Evolutionary conservation across 2,797 vertebrate species (phyloP), one percentile per base, ranked within the genome.

Genomic region (Enoplosus armatus): DNA sequence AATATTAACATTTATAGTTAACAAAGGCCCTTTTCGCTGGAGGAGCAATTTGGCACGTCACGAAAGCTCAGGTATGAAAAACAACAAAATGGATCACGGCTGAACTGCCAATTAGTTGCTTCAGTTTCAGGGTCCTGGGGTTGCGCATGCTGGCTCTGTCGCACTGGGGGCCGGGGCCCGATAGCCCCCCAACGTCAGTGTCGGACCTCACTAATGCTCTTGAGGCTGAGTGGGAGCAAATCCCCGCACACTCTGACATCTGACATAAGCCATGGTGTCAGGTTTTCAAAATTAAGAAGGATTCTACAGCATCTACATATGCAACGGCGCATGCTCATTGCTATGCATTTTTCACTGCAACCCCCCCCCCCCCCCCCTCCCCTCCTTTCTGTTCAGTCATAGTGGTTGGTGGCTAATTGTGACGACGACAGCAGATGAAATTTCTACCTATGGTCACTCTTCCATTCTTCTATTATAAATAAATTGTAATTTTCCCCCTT

Each of bases 401-500:
- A 37, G 14, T 26, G 15, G 27, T 29, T n/a, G 3, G 3, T 33
- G 27, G 27, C 24, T 67, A 7, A 60, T 20, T 16, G n/a, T n/a
- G 1, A 24, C 18, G 27, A 31, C 45, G 45, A n/a, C 24, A 70
- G 18, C 45, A 63, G 29, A 39, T 73, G 20, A 24, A 31, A 50
- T 59, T 58, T 66, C 48, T 31, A 47, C 20, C 62, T 41, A 11
- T 45, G 47, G 22, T 27, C 8, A 8, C 29, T 14, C 20, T 48
- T 48, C 22, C n/a, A 5, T 35, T 54, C 41, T 29, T 54, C n/a
- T 59, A 12, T 26, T 56, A n/a, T n/a, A n/a, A n/a, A n/a, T n/a
- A n/a, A n/a, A n/a, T 62, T 27, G 16, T 31, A 15, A 24, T 51
- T 26, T 65, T 33, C 50, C 79, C 75, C 45, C 66, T 59, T 59